Evolutionary conservation across 37 sponge, comb jelly and placozoan species (phyloP), one percentile per base, ranked within the genome.

Genomic region (Ephydatia muelleri): DNA sequence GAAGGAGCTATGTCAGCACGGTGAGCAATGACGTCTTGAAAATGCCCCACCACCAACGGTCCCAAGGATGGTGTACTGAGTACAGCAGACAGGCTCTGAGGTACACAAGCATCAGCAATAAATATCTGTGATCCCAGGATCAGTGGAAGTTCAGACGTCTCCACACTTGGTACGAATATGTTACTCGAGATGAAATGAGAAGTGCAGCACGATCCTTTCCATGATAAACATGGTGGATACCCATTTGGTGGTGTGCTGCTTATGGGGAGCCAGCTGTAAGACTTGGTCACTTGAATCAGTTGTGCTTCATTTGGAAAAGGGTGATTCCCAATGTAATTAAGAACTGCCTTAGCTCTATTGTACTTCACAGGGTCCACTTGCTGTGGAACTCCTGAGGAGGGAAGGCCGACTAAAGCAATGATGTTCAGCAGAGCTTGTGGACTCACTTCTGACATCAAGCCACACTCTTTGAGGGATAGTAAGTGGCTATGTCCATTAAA

Each of bases 81-180:
- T 3, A 0, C 43, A 38, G 22, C 23, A 2, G 23, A 75, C 8
- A 75, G 2, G 35, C 23, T 38, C 4, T 36, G 6, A 26, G 32
- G 75, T 16, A 75, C n/a, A 75, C 4, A 27, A 13, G 22, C 37
- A 16, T 84, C 67, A 23, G 67, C 65, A 27, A 84, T 8, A 33
- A 66, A 84, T 76, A 76, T 67, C 30, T 84, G 84, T 38, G 84
- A 84, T 2, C 84, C 84, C 13, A 40, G 21, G 27, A 73, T 34
- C 34, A n/a, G n/a, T 19, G 84, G 37, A 35, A 65, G 23, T 2
- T 26, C 66, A 25, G 2, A 38, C 65, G 38, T 65, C 71, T 36
- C 38, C 35, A 65, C 26, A 29, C 25, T 21, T 16, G 26, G 28
- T 34, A 84, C 13, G n/a, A 67, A 26, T 16, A 31, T 32, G 22